A percentile compares a stretch with the other conserved stretches of the same genome.
Evolutionary conservation across 2,888 invertebrate species (phyloP).

Genomic region (Empis stercorea): DNA sequence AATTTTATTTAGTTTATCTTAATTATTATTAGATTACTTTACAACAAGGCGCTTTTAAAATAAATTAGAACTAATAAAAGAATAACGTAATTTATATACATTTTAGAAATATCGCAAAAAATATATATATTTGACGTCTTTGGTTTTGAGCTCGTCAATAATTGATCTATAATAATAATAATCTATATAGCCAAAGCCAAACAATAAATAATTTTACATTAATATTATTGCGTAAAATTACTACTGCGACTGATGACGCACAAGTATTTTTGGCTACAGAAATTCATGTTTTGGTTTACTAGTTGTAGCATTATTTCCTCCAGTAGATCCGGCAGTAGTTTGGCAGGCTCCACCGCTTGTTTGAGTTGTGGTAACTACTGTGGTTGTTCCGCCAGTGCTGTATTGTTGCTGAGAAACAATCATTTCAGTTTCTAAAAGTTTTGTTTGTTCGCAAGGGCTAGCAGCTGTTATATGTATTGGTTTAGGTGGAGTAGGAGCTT

Average conservation of each 20-base stretch:
- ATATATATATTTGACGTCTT: too few species aligned
- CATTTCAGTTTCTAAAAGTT: conserved; percentile 26
- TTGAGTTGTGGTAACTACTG: conserved; percentile 5
- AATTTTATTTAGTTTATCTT: too few species aligned
- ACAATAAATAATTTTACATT: too few species aligned
- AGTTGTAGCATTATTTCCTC: conserved; percentile 10
- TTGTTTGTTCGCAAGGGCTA: conserved; percentile 22
- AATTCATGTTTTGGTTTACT: conserved; percentile 26
- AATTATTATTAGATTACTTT: too few species aligned
- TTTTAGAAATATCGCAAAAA: too few species aligned
- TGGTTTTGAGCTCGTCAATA: too few species aligned
- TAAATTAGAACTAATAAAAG: too few species aligned
- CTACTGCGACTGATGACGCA: conserved; percentile 35
- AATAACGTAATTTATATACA: too few species aligned
- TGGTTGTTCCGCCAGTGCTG: conserved; percentile 13
- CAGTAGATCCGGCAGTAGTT: background rate
- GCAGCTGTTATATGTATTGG: conserved; percentile 22
- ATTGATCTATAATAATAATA: too few species aligned
- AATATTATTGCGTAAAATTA: conserved; percentile 17
- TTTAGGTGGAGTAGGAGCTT: conserved; percentile 42
- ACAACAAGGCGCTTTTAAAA: too few species aligned
- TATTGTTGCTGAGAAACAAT: conserved; percentile 7
- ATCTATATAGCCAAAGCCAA: too few species aligned
- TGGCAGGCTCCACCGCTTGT: background rate
- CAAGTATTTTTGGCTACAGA: conserved; percentile 37